A percentile compares a stretch with the other conserved stretches of the same genome.
phyloP scores from a whole-genome alignment of 2,888 invertebrate species.

The Cryptus armator region DNA sequence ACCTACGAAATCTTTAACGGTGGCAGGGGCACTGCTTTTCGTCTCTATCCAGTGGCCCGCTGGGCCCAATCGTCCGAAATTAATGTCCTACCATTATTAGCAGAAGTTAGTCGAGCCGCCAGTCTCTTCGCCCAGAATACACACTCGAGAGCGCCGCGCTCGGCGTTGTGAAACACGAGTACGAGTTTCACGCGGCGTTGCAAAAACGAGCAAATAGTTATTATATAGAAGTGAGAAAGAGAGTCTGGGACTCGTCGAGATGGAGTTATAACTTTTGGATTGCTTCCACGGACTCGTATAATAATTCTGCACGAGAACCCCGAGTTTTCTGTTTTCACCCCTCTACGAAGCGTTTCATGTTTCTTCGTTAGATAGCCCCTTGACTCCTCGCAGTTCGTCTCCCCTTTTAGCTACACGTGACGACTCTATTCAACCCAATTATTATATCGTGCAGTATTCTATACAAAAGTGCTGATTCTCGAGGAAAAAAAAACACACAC shows the following conservation, averaged over 20 bases:
- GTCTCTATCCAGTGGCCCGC: slow-evolving; percentile 74
- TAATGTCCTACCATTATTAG: slow-evolving; percentile 83
- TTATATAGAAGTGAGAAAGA: slow-evolving; percentile 21
- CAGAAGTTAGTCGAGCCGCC: slow-evolving; percentile 80
- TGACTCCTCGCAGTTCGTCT: slow-evolving; percentile 19
- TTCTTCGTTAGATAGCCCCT: slow-evolving; percentile 75
- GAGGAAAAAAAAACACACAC: neutral
- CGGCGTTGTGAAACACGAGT: slow-evolving; percentile 41
- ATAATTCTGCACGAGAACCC: slow-evolving; percentile 31
- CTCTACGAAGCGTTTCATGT: slow-evolving; percentile 68
- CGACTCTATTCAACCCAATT: slow-evolving; percentile 28
- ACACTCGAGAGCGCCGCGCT: slow-evolving; percentile 4
- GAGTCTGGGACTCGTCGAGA: slow-evolving; percentile 30
- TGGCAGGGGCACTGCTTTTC: neutral
- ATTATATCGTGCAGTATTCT: slow-evolving; percentile 26
- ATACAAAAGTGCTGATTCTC: slow-evolving; percentile 56
- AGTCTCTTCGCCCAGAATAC: neutral
- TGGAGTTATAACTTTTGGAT: slow-evolving; percentile 74
- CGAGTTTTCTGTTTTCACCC: slow-evolving; percentile 43
- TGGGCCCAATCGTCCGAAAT: slow-evolving; percentile 83
- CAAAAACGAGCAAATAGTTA: slow-evolving; percentile 48
- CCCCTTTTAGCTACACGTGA: neutral
- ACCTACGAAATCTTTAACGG: slow-evolving; percentile 46
- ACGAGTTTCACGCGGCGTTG: slow-evolving; percentile 4
- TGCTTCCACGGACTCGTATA: slow-evolving; percentile 48